phyloP scores from a whole-genome alignment of 2,113 vertebrate genomes.

The Solenodon paradoxus region DNA sequence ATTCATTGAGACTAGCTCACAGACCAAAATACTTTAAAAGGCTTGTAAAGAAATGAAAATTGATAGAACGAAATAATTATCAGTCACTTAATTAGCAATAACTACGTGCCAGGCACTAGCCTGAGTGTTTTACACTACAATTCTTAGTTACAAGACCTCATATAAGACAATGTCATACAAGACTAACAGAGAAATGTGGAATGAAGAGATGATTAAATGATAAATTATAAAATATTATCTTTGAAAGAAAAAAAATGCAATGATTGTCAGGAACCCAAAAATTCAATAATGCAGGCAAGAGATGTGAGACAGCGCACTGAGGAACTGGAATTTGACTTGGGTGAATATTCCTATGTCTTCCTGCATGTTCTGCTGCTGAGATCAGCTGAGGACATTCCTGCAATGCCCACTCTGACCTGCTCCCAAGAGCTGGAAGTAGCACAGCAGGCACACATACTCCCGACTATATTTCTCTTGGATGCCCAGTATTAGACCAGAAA shows the following conservation, averaged over 20 bases:
- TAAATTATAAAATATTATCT: not conserved
- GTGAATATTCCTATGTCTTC: not conserved
- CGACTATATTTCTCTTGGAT: not conserved
- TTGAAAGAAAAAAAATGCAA: constrained; percentile 3
- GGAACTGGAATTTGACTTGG: not conserved
- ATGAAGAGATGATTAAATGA: not conserved
- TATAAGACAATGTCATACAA: not conserved
- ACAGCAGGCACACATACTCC: not conserved
- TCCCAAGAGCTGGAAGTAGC: not conserved
- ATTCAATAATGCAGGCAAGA: not conserved
- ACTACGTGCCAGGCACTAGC: not conserved
- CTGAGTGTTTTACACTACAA: not conserved
- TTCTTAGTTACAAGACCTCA: not conserved
- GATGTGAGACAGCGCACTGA: not conserved
- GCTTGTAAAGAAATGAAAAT: not conserved
- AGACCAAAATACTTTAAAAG: not conserved
- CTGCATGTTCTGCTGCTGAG: not conserved
- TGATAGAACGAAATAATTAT: not conserved
- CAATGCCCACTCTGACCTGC: not conserved
- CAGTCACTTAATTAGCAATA: not conserved
- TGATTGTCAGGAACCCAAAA: not conserved
- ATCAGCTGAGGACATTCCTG: not conserved
- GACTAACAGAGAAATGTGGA: not conserved
- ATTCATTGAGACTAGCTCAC: not conserved
- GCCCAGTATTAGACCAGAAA: not conserved